These are phyloP conservation scores for Gymnoscelis rufifasciata DNA, from an alignment of 2,888 invertebrate genomes.

Conservation along the genomic window DNA sequence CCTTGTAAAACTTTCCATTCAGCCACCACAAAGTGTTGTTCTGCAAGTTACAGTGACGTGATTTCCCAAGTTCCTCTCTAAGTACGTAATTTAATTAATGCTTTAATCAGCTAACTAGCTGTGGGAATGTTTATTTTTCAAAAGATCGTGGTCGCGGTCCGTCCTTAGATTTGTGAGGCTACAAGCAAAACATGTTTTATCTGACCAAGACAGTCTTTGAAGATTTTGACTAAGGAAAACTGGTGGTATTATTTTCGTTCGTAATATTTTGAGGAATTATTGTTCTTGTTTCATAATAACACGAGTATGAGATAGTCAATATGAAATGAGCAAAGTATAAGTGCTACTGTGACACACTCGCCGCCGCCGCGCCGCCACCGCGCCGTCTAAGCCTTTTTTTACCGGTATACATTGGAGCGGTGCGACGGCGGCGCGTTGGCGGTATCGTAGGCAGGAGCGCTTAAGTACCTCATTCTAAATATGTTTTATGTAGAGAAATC, in stretches of 20 bases:
- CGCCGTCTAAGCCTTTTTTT: no score
- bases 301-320: no score
- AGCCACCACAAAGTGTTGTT: constrained; percentile 5
- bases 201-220: not conserved
- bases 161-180: constrained; percentile 8
- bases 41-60: constrained; percentile 31
- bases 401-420: no score
- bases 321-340: no score
- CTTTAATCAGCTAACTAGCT: constrained; percentile 62
- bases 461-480: no score
- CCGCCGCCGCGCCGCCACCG: no score
- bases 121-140: constrained; percentile 35
- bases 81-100: constrained; percentile 62
- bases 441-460: no score
- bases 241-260: not conserved
- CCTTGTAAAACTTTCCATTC: constrained; percentile 7
- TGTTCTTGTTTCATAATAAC: no score
- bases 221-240: not conserved
- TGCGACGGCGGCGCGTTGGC: no score
- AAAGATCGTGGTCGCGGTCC: constrained; percentile 10
- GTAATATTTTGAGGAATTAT: no score
- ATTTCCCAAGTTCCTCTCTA: constrained; percentile 58
- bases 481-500: no score
- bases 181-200: not conserved
- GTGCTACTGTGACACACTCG: no score